phyloP scores from a whole-genome alignment of 2,888 invertebrate species.

The Hirtodrosophila duncani region DNA sequence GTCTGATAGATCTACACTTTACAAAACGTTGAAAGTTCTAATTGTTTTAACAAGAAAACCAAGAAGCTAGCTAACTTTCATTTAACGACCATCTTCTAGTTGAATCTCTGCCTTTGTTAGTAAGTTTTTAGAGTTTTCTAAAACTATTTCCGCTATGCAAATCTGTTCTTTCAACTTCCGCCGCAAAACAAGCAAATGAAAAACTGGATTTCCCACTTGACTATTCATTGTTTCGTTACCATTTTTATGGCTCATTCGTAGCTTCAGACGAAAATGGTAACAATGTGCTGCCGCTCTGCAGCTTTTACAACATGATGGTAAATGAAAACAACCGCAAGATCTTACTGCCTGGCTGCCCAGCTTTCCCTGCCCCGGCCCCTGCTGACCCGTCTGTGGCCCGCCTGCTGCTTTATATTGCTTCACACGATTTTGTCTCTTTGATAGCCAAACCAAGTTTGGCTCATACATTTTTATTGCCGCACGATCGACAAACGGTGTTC shows the following conservation, averaged over 20 bases:
- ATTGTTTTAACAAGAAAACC: no score
- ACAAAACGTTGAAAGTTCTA: no score
- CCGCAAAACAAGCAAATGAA: no score
- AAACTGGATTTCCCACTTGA: background rate
- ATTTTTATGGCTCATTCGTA: constrained; percentile 35
- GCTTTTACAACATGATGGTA: no score
- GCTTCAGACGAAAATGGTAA: constrained; percentile 41
- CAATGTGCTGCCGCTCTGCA: constrained; percentile 18
- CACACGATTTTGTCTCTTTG: constrained; percentile 66
- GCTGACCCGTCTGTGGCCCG: constrained; percentile 5
- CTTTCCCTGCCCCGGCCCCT: constrained; percentile 14
- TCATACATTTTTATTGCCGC: constrained; percentile 71
- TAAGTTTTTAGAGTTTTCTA: background rate
- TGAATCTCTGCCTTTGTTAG: constrained; percentile 19
- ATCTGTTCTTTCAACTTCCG: constrained; percentile 50
- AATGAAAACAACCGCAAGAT: no score
- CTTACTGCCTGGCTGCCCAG: background rate
- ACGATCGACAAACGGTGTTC: constrained; percentile 71
- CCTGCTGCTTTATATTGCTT: constrained; percentile 44
- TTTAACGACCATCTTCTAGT: no score
- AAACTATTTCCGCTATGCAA: constrained; percentile 59
- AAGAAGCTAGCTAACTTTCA: no score
- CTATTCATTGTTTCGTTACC: background rate
- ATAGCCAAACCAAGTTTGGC: constrained; percentile 44
- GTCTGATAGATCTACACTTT: no score